Evolutionary conservation across 2,113 vertebrate species (phyloP), one percentile per base, ranked within the genome.

Genomic region (Menidia beryllina): DNA sequence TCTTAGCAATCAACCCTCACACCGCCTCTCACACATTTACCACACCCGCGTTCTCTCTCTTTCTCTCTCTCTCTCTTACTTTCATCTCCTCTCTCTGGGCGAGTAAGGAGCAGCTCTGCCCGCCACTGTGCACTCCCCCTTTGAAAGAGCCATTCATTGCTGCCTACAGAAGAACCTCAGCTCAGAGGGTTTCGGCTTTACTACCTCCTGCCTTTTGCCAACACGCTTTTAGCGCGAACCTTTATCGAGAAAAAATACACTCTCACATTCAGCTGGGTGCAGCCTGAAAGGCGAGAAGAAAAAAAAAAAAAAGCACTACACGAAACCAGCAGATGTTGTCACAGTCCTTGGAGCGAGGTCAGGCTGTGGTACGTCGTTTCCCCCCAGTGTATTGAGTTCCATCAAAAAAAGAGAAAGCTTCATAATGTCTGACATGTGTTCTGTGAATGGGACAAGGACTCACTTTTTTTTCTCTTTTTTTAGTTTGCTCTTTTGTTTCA

Each of bases 101-200:
- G 81, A 62, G 56, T 67, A 57, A 70, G 72, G 50, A 75, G 84
- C 67, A 58, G 75, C 68, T 58, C 65, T 56, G 61, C 74, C 72
- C 69, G 74, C 76, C 50, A 66, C 81, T 62, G 58, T 58, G 62
- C 27, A 45, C 77, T 56, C 61, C 38, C n/a, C 66, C 54, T 69
- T 70, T 91, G 70, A 91, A 90, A 90, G 89, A 87, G 50, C 77
- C 81, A 88, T 92, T 92, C 86, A 90, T 79, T 20, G 72, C 80
- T 62, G 60, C 76, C 56, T 41, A 78, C 79, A 58, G 70, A 83
- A 72, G 75, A 62, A 87, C 80, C 81, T 78, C 63, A 66, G 76
- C 83, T 86, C 84, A 53, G 58, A 79, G 67, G 56, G 68, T 39
- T 83, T 70, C 56, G 27, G 9, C 68, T 53, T 79, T 66, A 39